These are phyloP conservation scores for Teinopalpus imperialis DNA, from an alignment of 2,888 invertebrate species.

Conservation along the genomic window DNA sequence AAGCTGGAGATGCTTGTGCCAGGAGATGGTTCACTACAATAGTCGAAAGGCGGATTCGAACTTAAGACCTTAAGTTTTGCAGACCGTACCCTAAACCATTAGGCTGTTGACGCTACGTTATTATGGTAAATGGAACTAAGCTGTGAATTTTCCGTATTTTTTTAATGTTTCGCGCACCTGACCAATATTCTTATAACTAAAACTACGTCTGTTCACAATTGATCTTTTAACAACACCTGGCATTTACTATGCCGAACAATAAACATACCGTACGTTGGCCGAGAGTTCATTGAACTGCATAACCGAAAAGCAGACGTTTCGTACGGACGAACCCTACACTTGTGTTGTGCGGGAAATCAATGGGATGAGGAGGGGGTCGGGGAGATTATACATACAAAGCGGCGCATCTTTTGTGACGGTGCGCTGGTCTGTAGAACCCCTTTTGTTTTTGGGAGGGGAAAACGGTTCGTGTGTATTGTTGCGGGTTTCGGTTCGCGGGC, in stretches of 20 bases:
- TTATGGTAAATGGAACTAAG: no score
- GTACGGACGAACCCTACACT: slow-evolving; percentile 10
- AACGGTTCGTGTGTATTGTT: background rate
- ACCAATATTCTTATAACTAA: background rate
- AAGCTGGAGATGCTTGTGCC: no score
- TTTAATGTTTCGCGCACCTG: slow-evolving; percentile 11
- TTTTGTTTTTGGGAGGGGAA: slow-evolving; percentile 38
- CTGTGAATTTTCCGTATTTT: no score
- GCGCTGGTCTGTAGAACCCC: slow-evolving; percentile 47
- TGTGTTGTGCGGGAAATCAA: slow-evolving; percentile 38
- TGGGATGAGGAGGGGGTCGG: slow-evolving; percentile 46
- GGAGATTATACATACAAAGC: slow-evolving; percentile 39
- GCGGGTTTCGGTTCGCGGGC: background rate
- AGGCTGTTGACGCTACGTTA: no score
- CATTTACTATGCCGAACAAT: slow-evolving; percentile 11
- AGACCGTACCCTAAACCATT: no score
- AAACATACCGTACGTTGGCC: slow-evolving; percentile 16
- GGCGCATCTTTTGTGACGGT: slow-evolving; percentile 50
- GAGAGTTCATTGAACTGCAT: slow-evolving; percentile 18
- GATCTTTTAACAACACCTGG: slow-evolving; percentile 20
- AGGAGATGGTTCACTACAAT: no score
- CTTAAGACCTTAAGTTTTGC: no score
- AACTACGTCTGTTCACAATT: slow-evolving; percentile 14
- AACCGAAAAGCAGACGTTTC: slow-evolving; percentile 21
- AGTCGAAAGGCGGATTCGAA: no score